Evolutionary conservation across 2,888 invertebrate species (phyloP).

Genomic region (Monopis laevigella): DNA sequence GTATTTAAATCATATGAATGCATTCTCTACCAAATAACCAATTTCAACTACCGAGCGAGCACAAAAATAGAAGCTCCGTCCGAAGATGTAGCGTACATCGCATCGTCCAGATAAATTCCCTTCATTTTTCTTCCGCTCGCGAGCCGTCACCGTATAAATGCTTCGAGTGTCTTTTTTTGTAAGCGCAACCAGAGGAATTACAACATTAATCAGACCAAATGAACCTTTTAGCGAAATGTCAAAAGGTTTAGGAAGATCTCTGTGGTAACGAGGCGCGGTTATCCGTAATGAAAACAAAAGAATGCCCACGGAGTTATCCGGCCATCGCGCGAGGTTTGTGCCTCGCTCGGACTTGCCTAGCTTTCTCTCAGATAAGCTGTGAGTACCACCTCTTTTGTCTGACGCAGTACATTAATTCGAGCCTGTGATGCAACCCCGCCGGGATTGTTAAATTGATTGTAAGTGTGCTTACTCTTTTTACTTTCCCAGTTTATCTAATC

Average conservation of each 20-base stretch:
- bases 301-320: conserved; percentile 35
- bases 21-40: neutral
- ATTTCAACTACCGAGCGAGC: neutral
- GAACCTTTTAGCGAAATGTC: conserved; percentile 60
- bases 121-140: conserved; percentile 48
- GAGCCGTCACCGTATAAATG: conserved; percentile 46
- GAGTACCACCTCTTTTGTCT: conserved; percentile 40
- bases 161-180: conserved; percentile 47
- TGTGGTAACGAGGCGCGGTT: conserved; percentile 39
- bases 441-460: conserved; percentile 50
- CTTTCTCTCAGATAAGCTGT: conserved; percentile 54
- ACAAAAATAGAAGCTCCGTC: conserved; percentile 5
- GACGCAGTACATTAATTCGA: conserved; percentile 49
- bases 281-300: conserved; percentile 51
- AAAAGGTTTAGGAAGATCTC: conserved; percentile 53
- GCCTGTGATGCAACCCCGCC: conserved; percentile 40
- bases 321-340: conserved; percentile 32
- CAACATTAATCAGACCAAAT: conserved; percentile 57
- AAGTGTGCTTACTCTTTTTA: conserved; percentile 35
- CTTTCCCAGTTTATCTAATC: conserved; percentile 23
- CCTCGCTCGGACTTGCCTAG: conserved; percentile 24
- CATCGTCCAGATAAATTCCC: conserved; percentile 47
- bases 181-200: conserved; percentile 47
- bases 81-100: conserved; percentile 2
- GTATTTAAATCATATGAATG: no score